Conservation (phyloP, 2,113 vertebrate genomes). For the Poecilia latipinna region DNA sequence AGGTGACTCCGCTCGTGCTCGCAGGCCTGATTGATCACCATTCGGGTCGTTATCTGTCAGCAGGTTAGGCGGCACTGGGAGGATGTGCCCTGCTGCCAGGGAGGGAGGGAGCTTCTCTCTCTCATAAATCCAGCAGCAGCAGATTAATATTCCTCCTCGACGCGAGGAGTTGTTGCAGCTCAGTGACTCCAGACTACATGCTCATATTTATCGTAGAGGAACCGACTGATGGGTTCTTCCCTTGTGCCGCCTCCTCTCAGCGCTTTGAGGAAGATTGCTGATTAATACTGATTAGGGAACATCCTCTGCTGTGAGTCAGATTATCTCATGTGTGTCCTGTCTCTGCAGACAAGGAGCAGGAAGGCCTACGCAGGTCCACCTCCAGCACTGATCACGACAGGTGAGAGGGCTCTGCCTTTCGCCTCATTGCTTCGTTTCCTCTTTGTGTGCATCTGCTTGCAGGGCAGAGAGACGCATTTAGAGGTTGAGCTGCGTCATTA, state of each 20-base stretch:
- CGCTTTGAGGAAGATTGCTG: conserved; percentile 30
- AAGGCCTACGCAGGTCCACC: conserved; percentile 72
- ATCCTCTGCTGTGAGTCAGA: conserved; percentile 12
- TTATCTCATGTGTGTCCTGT: conserved; percentile 16
- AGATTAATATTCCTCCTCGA: conserved; percentile 45
- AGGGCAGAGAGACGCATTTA: background rate
- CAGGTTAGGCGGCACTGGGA: conserved; percentile 18
- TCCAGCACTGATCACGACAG: conserved; percentile 81
- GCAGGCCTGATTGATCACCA: conserved; percentile 41
- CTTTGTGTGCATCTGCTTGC: background rate
- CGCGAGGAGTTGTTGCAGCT: conserved; percentile 18
- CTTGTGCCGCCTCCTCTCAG: background rate
- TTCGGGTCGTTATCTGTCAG: conserved; percentile 23
- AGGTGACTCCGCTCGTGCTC: conserved; percentile 18
- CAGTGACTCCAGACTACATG: conserved; percentile 43
- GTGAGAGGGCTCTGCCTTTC: conserved; percentile 47
- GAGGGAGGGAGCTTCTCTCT: conserved; percentile 5
- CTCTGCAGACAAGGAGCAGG: conserved; percentile 73
- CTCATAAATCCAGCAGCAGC: conserved; percentile 26
- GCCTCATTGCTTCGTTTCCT: background rate
- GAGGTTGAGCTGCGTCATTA: conserved; percentile 6
- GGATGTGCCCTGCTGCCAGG: conserved; percentile 32
- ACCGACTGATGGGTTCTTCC: conserved; percentile 19
- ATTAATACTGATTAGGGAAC: conserved; percentile 43
- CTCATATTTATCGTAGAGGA: conserved; percentile 49